phyloP scores from a whole-genome alignment of 1,140 invertebrate species.

The Sinonovacula constricta region DNA sequence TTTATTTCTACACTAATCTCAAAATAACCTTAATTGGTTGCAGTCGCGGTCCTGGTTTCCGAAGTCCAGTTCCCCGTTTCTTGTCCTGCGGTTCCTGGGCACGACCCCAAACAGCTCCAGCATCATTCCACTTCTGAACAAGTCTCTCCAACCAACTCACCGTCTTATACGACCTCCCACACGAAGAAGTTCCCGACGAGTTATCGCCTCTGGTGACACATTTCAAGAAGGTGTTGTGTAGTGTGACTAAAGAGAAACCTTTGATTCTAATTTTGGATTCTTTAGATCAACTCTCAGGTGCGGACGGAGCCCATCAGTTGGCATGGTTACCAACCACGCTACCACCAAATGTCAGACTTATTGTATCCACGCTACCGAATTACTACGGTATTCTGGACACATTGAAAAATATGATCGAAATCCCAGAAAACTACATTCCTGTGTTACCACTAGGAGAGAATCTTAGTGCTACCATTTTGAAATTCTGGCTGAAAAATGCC shows the following conservation, averaged over 20 bases:
- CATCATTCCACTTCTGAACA: constrained; percentile 94
- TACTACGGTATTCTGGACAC: constrained; percentile 76
- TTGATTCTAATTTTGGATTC: constrained; percentile 77
- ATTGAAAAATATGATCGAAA: constrained; percentile 92
- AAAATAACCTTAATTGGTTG: too few relatives aligned
- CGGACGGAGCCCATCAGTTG: constrained; percentile 95
- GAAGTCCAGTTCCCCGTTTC: constrained; percentile 85
- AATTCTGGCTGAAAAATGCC: constrained; percentile 96
- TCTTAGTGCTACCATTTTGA: constrained; percentile 94
- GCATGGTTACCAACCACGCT: constrained; percentile 96
- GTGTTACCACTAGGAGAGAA: constrained; percentile 82
- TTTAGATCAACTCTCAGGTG: constrained; percentile 87
- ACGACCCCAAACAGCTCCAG: constrained; percentile 98
- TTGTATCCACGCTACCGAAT: constrained; percentile 82
- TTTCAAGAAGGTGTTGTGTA: constrained; percentile 92
- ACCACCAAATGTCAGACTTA: constrained; percentile 93
- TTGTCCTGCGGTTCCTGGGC: constrained; percentile 95
- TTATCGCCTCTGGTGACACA: constrained; percentile 96
- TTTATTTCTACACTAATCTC: too few relatives aligned
- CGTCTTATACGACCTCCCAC: constrained; percentile 94
- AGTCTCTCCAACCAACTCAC: constrained; percentile 97
- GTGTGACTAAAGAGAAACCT: constrained; percentile 77
- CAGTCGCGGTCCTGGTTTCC: constrained; percentile 67
- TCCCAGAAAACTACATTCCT: constrained; percentile 90
- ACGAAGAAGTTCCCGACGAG: constrained; percentile 97